phyloP scores from a whole-genome alignment of 1,140 invertebrate species.

The Hyphantria cunea region DNA sequence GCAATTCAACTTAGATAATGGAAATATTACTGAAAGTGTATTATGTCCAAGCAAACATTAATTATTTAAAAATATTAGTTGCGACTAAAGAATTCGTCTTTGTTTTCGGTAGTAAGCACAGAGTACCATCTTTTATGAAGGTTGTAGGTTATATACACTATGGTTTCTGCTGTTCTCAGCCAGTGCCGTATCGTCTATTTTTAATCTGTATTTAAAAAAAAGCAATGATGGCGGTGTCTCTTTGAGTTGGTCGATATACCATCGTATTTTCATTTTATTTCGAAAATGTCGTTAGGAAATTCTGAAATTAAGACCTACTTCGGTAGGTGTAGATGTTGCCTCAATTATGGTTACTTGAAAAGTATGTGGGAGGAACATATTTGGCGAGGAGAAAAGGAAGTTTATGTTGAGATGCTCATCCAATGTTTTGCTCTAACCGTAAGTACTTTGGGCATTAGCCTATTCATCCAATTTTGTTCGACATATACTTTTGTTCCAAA shows the following conservation, averaged over 20 bases:
- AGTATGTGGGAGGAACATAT: conserved; percentile 45
- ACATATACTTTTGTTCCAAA: conserved; percentile 15
- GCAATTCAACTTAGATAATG: no score
- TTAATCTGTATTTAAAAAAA: conserved; percentile 6
- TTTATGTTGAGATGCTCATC: conserved; percentile 49
- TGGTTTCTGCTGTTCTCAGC: background rate
- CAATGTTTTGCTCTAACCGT: conserved; percentile 50
- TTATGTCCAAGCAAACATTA: no score
- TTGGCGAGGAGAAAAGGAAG: conserved; percentile 36
- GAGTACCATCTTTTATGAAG: no score
- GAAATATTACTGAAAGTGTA: no score
- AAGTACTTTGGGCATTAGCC: conserved; percentile 33
- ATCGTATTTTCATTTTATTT: background rate
- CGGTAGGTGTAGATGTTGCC: conserved; percentile 50
- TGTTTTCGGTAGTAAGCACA: no score
- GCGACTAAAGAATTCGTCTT: no score
- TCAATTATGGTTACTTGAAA: conserved; percentile 47
- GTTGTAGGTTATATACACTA: background rate
- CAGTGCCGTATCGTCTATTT: background rate
- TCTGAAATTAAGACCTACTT: conserved; percentile 28
- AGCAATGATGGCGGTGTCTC: conserved; percentile 13
- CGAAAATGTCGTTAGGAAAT: conserved; percentile 17
- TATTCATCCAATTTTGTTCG: conserved; percentile 20
- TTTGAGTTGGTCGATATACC: background rate
- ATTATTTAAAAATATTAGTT: no score